These are phyloP conservation scores for Gorsachius goisagi DNA, from an alignment of 2,113 vertebrate species.

Conservation along the genomic window DNA sequence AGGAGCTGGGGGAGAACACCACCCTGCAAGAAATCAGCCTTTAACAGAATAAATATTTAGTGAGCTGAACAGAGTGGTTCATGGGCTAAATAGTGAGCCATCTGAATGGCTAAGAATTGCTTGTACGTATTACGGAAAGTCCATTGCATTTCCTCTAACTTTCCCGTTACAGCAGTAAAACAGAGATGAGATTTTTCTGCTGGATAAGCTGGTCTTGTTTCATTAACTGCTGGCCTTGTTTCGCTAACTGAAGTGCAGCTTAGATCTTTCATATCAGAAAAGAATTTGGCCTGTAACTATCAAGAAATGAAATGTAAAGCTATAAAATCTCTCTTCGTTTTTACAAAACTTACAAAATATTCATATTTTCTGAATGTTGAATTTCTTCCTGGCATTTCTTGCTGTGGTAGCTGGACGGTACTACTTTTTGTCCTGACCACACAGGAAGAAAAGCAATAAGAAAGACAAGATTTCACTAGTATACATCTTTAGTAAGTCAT, in stretches of 20 bases:
- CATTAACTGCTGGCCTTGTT: background rate
- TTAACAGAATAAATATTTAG: slow-evolving; percentile 1
- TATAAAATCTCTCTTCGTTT: background rate
- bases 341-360: background rate
- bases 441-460: slow-evolving; percentile 29
- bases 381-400: background rate
- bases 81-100: background rate
- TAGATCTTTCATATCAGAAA: background rate
- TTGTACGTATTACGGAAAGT: background rate
- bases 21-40: slow-evolving; percentile 35
- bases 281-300: background rate
- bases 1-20: slow-evolving; percentile 14
- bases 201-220: background rate
- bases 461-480: background rate
- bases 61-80: background rate
- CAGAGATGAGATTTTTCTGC: background rate
- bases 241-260: background rate
- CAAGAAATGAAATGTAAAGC: background rate
- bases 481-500: background rate
- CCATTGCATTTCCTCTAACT: background rate
- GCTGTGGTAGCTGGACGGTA: background rate
- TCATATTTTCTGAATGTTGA: background rate
- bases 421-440: background rate
- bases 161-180: background rate
- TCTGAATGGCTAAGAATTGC: background rate